Evolutionary conservation across 2,797 vertebrate species (phyloP).

Genomic region (Galaxias olidus): DNA sequence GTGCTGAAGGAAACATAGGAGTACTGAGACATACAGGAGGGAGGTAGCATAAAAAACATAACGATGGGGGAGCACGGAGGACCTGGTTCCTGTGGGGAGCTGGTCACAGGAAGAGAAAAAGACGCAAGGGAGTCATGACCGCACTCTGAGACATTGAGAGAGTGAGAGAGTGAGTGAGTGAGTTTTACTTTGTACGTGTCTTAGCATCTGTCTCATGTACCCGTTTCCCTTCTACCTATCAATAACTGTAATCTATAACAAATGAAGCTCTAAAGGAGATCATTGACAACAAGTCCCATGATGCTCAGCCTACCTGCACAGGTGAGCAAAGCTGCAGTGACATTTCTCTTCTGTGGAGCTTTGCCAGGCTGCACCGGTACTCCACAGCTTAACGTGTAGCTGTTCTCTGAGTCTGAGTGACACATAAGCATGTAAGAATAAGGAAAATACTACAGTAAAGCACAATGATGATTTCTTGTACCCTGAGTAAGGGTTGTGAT

Average conservation of each 20-base stretch:
- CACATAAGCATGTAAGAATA: slow-evolving; percentile 31
- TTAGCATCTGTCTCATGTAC: too few relatives aligned
- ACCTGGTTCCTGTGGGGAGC: background rate
- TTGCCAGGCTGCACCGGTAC: slow-evolving; percentile 80
- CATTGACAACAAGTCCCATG: background rate
- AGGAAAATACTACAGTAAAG: background rate
- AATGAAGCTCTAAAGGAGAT: too few relatives aligned
- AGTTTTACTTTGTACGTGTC: background rate
- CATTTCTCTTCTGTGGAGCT: slow-evolving; percentile 75
- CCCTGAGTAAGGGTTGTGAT: too few relatives aligned
- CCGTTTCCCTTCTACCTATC: too few relatives aligned
- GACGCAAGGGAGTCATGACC: background rate
- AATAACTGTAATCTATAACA: too few relatives aligned
- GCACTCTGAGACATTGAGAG: background rate
- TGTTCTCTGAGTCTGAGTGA: slow-evolving; percentile 87
- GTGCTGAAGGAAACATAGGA: slow-evolving; percentile 22
- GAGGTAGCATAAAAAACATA: background rate
- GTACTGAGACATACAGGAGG: background rate
- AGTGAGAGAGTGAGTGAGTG: slow-evolving; percentile 4
- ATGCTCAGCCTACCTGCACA: slow-evolving; percentile 76
- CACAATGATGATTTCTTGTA: too few relatives aligned
- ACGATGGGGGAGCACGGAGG: background rate
- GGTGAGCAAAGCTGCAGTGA: slow-evolving; percentile 61
- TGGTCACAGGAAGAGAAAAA: background rate
- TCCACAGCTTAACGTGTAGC: slow-evolving; percentile 91